These are phyloP conservation scores for Dilophus febrilis DNA, from an alignment of 2,888 invertebrate species.

Conservation along the genomic window DNA sequence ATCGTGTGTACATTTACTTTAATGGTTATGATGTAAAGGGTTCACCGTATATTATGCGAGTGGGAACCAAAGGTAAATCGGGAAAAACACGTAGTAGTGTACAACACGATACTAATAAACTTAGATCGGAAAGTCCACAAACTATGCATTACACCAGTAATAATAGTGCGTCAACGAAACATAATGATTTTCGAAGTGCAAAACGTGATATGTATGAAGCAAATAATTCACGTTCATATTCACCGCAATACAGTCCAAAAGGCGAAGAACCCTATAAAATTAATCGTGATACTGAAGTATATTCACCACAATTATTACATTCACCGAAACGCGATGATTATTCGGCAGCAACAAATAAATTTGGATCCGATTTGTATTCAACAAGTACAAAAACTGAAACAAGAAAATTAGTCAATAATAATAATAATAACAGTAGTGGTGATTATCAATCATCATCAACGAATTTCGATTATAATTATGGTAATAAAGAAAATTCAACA, in stretches of 20 bases:
- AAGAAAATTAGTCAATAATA: constrained; percentile 14
- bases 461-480: too few species aligned
- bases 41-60: constrained; percentile 73
- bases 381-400: constrained; percentile 21
- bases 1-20: constrained; percentile 77
- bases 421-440: constrained; percentile 29
- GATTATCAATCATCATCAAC: constrained; percentile 25
- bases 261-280: constrained; percentile 16
- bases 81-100: constrained; percentile 37
- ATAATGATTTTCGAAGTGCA: constrained; percentile 24
- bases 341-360: constrained; percentile 22
- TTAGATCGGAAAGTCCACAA: constrained; percentile 29
- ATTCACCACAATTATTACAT: constrained; percentile 1
- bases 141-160: constrained; percentile 29
- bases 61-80: constrained; percentile 50
- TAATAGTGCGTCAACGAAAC: constrained; percentile 22
- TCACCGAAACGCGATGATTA: constrained; percentile 13
- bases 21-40: constrained; percentile 75
- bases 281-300: neutral
- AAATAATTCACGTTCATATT: constrained; percentile 23
- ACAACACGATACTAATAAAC: constrained; percentile 36
- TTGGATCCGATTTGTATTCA: constrained; percentile 24
- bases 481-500: constrained; percentile 19
- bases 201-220: constrained; percentile 16
- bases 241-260: constrained; percentile 28